phyloP scores from a whole-genome alignment of 2,888 invertebrate genomes.

The Apeira syringaria region DNA sequence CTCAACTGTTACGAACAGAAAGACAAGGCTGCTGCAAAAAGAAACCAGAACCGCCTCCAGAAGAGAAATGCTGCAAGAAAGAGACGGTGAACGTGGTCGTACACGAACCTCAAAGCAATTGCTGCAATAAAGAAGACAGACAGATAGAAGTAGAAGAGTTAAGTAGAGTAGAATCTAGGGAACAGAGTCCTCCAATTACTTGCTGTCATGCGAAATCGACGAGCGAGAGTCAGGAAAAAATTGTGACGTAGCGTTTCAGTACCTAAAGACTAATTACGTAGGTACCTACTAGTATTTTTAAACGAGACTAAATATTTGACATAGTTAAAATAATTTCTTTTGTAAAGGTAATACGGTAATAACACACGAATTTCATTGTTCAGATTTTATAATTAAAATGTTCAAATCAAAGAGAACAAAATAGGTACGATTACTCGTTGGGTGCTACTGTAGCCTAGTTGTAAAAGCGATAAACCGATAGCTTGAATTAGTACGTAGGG shows the following conservation, averaged over 20 bases:
- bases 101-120: slow-evolving; percentile 32
- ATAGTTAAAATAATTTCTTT: background rate
- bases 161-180: slow-evolving; percentile 42
- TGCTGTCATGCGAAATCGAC: slow-evolving; percentile 58
- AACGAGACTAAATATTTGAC: slow-evolving; percentile 3
- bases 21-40: slow-evolving; percentile 62
- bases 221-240: slow-evolving; percentile 71
- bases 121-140: slow-evolving; percentile 37
- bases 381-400: too few species aligned
- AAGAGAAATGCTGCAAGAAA: slow-evolving; percentile 45
- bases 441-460: too few species aligned
- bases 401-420: too few species aligned
- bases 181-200: slow-evolving; percentile 65
- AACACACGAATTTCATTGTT: too few species aligned
- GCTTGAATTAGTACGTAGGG: too few species aligned
- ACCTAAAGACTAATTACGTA: background rate
- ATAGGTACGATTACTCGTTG: too few species aligned
- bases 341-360: too few species aligned
- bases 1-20: slow-evolving; percentile 55
- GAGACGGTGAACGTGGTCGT: slow-evolving; percentile 15
- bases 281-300: background rate
- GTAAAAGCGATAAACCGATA: too few species aligned
- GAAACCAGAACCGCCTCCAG: slow-evolving; percentile 54
- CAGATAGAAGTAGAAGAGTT: slow-evolving; percentile 21
- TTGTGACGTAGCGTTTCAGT: slow-evolving; percentile 38